A percentile compares a stretch with the other conserved stretches of the same genome.
phyloP scores from a whole-genome alignment of 2,113 vertebrate genomes.

The Trogon melanurus region DNA sequence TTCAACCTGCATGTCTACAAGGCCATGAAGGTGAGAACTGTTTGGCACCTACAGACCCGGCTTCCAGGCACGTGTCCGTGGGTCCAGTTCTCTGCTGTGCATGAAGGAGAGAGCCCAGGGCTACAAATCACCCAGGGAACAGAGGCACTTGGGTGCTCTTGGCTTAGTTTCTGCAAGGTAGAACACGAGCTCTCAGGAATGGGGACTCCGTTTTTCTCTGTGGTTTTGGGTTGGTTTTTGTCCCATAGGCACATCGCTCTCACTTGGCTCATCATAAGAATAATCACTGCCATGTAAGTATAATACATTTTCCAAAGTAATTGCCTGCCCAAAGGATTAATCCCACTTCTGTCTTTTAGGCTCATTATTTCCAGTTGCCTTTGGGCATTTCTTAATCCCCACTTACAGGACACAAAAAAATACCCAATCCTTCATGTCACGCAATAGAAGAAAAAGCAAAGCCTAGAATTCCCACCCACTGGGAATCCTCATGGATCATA shows the following conservation, averaged over 20 bases:
- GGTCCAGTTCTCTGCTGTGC: neutral
- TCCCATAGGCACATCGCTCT: neutral
- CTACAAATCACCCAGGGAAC: neutral
- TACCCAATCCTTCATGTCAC: neutral
- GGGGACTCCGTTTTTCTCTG: neutral
- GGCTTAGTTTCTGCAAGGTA: neutral
- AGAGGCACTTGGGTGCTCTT: neutral
- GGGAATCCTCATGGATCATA: neutral
- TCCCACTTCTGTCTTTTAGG: neutral
- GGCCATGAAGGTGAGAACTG: neutral
- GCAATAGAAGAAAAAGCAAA: neutral
- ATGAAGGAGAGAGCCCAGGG: neutral
- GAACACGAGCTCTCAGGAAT: neutral
- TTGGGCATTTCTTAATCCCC: neutral
- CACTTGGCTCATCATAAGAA: neutral
- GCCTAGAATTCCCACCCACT: neutral
- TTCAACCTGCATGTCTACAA: neutral
- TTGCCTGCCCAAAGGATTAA: neutral
- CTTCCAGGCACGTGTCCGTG: fast-evolving
- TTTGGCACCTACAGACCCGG: neutral
- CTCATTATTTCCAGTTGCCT: neutral
- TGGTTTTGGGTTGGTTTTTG: neutral
- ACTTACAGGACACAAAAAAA: neutral
- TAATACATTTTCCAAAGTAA: neutral
- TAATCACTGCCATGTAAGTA: neutral